These are phyloP conservation scores for Acanthacorydalis orientalis DNA, from an alignment of 2,888 invertebrate genomes.

Conservation along the genomic window DNA sequence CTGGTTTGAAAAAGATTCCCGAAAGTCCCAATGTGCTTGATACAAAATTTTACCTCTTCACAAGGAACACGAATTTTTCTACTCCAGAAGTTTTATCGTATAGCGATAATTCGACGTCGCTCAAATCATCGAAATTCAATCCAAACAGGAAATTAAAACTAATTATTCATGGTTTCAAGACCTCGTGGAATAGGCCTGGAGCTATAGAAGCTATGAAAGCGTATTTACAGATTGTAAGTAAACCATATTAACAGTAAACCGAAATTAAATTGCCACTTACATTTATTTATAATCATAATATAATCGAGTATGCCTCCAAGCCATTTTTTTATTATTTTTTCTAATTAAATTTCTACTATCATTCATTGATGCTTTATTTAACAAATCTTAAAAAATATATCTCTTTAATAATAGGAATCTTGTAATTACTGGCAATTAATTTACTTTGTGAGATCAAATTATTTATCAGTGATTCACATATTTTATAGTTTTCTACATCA, in stretches of 20 bases:
- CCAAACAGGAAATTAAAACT: slow-evolving; percentile 29
- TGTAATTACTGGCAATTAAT: too few relatives aligned
- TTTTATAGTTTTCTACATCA: too few relatives aligned
- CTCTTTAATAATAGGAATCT: too few relatives aligned
- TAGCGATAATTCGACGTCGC: slow-evolving; percentile 28
- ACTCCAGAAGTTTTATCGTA: slow-evolving; percentile 27
- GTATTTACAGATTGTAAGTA: slow-evolving; percentile 33
- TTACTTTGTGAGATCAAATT: too few relatives aligned
- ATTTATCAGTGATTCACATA: too few relatives aligned
- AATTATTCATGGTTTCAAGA: slow-evolving; percentile 39
- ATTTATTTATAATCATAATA: too few relatives aligned
- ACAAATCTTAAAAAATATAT: too few relatives aligned
- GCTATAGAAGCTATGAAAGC: slow-evolving; percentile 26
- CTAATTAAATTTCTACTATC: too few relatives aligned
- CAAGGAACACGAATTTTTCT: slow-evolving; percentile 22
- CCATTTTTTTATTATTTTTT: too few relatives aligned
- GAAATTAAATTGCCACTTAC: too few relatives aligned
- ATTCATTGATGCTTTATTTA: too few relatives aligned
- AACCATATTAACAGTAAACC: background rate
- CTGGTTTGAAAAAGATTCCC: slow-evolving; percentile 34
- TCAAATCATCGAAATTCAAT: slow-evolving; percentile 28
- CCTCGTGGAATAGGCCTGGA: slow-evolving; percentile 32
- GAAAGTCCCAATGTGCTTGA: slow-evolving; percentile 33
- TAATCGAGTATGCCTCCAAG: too few relatives aligned
- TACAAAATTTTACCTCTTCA: slow-evolving; percentile 35